Evolutionary conservation across 2,888 invertebrate species (phyloP).

Genomic region (Camptogramma bilineatum): DNA sequence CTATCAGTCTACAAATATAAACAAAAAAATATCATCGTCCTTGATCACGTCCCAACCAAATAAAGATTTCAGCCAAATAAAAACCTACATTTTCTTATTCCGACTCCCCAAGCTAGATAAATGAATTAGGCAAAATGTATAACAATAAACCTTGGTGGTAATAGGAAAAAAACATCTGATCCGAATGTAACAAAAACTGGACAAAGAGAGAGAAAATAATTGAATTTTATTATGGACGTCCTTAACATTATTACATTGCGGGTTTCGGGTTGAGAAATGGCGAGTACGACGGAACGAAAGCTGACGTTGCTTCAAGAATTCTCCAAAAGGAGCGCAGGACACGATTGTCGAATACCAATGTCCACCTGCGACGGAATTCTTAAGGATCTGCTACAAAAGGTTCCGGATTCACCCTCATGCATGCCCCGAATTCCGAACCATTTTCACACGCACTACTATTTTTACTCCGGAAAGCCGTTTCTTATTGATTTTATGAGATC

Average conservation of each 20-base stretch:
- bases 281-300: slow-evolving; percentile 51
- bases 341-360: slow-evolving; percentile 64
- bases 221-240: slow-evolving; percentile 63
- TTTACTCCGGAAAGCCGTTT: slow-evolving; percentile 35
- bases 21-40: neutral
- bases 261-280: slow-evolving; percentile 53
- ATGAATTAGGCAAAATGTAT: slow-evolving; percentile 50
- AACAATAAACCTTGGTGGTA: slow-evolving; percentile 51
- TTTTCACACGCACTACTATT: slow-evolving; percentile 37
- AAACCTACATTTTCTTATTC: slow-evolving; percentile 20
- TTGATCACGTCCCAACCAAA: slow-evolving; percentile 16
- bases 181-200: slow-evolving; percentile 53
- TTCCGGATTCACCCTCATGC: slow-evolving; percentile 48
- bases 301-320: slow-evolving; percentile 58
- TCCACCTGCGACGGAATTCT: slow-evolving; percentile 57
- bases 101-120: slow-evolving; percentile 44
- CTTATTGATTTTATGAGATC: slow-evolving; percentile 42
- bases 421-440: slow-evolving; percentile 49
- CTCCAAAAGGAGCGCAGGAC: slow-evolving; percentile 47
- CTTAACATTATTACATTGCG: slow-evolving; percentile 61
- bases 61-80: slow-evolving; percentile 14
- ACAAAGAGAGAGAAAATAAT: slow-evolving; percentile 57
- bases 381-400: slow-evolving; percentile 52
- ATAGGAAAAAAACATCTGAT: slow-evolving; percentile 51
- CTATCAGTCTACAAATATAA: neutral